phyloP scores from a whole-genome alignment of 2,113 vertebrate genomes.

The Ifrita kowaldi region DNA sequence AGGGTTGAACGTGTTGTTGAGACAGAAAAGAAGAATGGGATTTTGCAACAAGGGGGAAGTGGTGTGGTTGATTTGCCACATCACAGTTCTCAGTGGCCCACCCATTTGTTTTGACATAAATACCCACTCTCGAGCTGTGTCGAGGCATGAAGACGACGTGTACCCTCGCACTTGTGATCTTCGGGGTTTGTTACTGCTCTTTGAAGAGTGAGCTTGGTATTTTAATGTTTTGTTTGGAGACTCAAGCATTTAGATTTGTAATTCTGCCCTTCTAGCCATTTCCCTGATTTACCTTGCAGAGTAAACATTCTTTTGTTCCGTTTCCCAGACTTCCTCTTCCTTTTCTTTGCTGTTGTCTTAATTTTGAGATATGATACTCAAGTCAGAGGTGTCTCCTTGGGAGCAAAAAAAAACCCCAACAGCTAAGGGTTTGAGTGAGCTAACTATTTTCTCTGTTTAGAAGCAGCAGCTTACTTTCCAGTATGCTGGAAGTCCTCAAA shows the following conservation, averaged over 20 bases:
- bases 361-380: not conserved
- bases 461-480: not conserved
- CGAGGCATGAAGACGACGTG: fast-evolving
- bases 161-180: not conserved
- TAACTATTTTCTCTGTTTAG: not conserved
- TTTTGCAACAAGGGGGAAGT: not conserved
- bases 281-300: not conserved
- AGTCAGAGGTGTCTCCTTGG: not conserved
- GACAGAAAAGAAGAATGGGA: not conserved
- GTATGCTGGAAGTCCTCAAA: not conserved
- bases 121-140: not conserved
- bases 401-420: not conserved
- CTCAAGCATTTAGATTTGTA: not conserved
- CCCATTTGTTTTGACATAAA: not conserved
- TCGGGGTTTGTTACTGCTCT: not conserved
- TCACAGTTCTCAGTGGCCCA: not conserved
- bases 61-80: not conserved
- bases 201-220: not conserved
- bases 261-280: not conserved
- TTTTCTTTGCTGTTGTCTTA: not conserved
- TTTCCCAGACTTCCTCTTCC: slow-evolving; percentile 2
- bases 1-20: not conserved
- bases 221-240: slow-evolving; percentile 11
- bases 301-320: not conserved
- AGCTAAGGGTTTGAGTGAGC: not conserved